Conservation (phyloP, 1,140 invertebrate genomes). For the Drosophila micromelanica region DNA sequence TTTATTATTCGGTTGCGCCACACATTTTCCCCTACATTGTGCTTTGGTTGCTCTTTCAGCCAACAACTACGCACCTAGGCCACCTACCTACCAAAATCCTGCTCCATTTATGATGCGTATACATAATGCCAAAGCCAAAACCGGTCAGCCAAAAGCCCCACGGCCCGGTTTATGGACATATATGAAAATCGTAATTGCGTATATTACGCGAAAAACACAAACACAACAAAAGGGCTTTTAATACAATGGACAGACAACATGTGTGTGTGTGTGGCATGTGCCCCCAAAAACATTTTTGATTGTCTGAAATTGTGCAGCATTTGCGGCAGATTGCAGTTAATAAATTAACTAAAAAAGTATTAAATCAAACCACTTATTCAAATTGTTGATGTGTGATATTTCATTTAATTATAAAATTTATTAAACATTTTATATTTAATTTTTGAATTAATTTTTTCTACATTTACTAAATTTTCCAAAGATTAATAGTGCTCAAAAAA, state of each 20-base stretch:
- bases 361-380: not conserved
- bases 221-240: slow-evolving; percentile 20
- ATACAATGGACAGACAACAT: too few species aligned
- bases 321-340: not conserved
- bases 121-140: slow-evolving; percentile 46
- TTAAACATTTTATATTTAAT: too few species aligned
- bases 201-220: slow-evolving; percentile 28
- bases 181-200: slow-evolving; percentile 33
- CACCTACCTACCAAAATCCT: not conserved
- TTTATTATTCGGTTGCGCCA: slow-evolving; percentile 71
- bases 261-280: not conserved
- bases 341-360: not conserved
- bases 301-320: not conserved
- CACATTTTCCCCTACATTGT: slow-evolving; percentile 39
- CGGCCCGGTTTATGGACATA: not conserved
- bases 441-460: too few species aligned
- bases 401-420: too few species aligned
- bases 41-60: not conserved
- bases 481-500: too few species aligned
- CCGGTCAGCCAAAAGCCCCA: slow-evolving; percentile 10
- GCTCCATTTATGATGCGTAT: slow-evolving; percentile 29
- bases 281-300: not conserved
- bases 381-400: too few species aligned
- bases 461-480: too few species aligned
- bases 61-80: slow-evolving; percentile 35